Percentiles rank a stretch among this genome's conserved stretches.
phyloP scores from a whole-genome alignment of 2,797 vertebrate species.

The Esox masquinongy region DNA sequence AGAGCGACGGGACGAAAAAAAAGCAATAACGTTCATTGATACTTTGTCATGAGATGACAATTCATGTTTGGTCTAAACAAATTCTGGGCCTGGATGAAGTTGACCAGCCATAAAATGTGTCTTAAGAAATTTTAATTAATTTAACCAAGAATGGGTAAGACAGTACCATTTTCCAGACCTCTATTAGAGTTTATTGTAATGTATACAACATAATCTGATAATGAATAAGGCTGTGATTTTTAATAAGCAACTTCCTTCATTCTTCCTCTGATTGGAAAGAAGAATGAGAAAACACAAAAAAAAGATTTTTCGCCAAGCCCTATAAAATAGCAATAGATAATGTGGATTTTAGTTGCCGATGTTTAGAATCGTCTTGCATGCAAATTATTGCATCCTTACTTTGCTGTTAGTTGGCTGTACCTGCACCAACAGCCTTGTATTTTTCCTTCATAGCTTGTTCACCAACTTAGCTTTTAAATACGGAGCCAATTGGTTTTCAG shows the following conservation, averaged over 20 bases:
- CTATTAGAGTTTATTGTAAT: neutral
- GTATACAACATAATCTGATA: neutral
- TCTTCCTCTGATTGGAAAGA: neutral
- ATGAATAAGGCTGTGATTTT: neutral
- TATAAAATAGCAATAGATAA: neutral
- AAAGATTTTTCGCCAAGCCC: neutral
- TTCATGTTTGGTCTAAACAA: neutral
- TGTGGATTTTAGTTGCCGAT: too few species aligned
- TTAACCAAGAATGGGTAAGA: neutral
- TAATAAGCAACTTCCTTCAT: neutral
- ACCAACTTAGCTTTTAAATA: too few species aligned
- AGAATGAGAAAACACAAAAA: neutral
- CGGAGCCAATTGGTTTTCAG: too few species aligned
- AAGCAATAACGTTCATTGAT: neutral
- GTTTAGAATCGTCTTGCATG: too few species aligned
- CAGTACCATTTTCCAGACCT: neutral
- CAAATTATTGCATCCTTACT: too few species aligned
- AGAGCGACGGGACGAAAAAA: neutral
- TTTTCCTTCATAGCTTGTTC: too few species aligned
- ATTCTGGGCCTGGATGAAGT: neutral
- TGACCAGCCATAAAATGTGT: neutral
- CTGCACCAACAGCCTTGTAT: too few species aligned
- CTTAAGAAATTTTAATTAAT: neutral
- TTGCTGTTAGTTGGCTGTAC: too few species aligned
- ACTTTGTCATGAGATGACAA: neutral